Base-by-base conservation (phyloP, 2,797 vertebrate species). In the Morus bassanus region DNA sequence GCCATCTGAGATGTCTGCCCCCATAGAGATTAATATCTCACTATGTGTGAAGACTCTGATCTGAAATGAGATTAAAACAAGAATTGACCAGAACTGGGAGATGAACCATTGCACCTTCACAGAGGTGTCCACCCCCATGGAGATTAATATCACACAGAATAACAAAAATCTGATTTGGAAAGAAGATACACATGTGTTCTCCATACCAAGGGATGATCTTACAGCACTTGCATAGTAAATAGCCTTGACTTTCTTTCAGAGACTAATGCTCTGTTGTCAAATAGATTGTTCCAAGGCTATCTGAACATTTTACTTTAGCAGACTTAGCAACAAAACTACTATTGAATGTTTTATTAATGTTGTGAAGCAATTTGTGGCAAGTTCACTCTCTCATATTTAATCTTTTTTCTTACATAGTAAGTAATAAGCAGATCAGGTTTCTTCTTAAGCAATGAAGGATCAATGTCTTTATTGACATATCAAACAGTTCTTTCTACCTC, bases 1-100 rank as follows among this genome's bases (percentile, higher is more conserved):
- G 63, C 43, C 25, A 69, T 50, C n/a, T 46, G 79, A 95, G 67
- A 85, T 93, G 46, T 63, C 92, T 94, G 68, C 41, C 27, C 41
- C 74, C 68, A 79, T 68, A 82, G 77, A 94, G 72, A 97, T 96
- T 91, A 96, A 96, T 97, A 91, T 91, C 76, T 95, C 35, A 35
- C 72, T 74, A 51, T 82, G 73, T 91, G 61, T 51, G 82, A 93
- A 92, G 76, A 93, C 22, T 95, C 83, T 63, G 48, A 88, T 89
- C 69, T 93, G 80, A 91, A 97, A 94, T 94, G 61, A 95, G 84
- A 96, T 97, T 94, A 90, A 96, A 96, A 89, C 86, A 85, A 73
- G 88, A 95, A 93, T 91, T 97, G 93, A 90, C 85, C 84, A 83
- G 89, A 89, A 73, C 63, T 28, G 11, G 78, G 70, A 79, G 73